Evolutionary conservation across 1,140 invertebrate genomes (phyloP), one percentile per base, ranked within the genome.

Genomic region (Euborellia annulipes): DNA sequence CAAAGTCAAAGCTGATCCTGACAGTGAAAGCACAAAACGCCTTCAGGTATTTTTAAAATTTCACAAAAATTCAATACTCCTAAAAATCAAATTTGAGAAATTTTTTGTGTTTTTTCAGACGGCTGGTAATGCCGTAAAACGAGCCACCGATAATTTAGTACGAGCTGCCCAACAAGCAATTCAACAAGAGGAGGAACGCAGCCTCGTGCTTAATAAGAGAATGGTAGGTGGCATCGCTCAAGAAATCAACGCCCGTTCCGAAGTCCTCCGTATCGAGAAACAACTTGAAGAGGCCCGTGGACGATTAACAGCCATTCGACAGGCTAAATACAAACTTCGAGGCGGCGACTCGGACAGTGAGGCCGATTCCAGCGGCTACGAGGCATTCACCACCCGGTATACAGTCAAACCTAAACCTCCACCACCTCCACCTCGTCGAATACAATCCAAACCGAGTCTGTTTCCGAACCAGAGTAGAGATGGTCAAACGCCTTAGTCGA

Each of bases 1-100:
- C 64, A 96, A 97, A 71, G 90, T 94, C 20, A 98, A 98, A 66
- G 91, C 94, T 0, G 94, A 98, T 66, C 85, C 89, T 1, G 85
- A 92, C 45, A 92, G 88, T 21, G 85, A 88, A 52, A 83, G 85
- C 11, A 97, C 93, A 27, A 81, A 90, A 48, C 74, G 92, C n/a
- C 67, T 98, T 16, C 89, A 80, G 64, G 75, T 72, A 55, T 43
- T 17, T 47, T 9, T 18, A 3, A 40, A 20, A 40, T n/a, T 36
- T 41, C n/a, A 38, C 14, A 17, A 38, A 38, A 38, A 17, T 38
- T 6, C 14, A 38, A 38, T 38, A 27, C 4, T 27, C 11, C 11
- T 27, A 27, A 6, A 27, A 27, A 27, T 6, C 4, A 4, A 27
- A 27, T 27, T 11, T 6, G 23, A 27, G 11, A 6, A 27, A 27